Percentiles rank a stretch among this genome's conserved stretches.
phyloP scores from a whole-genome alignment of 2,113 vertebrate genomes.

The Uropsilus gracilis region DNA sequence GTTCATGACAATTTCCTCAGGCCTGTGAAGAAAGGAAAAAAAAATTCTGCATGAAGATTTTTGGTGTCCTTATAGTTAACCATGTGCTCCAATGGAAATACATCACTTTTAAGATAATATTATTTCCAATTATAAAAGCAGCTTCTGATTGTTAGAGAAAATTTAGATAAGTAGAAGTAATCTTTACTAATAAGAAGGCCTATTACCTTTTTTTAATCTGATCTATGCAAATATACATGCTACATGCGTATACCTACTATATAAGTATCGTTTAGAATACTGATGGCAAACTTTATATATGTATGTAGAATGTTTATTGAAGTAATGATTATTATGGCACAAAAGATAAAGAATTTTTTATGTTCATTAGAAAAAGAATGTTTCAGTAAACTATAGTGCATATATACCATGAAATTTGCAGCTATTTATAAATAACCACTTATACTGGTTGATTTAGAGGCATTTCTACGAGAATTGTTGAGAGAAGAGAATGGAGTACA shows the following conservation, averaged over 20 bases:
- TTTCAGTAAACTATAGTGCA: background rate
- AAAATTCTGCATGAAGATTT: background rate
- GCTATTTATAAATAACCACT: background rate
- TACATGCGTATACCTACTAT: background rate
- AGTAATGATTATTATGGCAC: background rate
- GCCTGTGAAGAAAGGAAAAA: background rate
- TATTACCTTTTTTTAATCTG: background rate
- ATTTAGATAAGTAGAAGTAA: background rate
- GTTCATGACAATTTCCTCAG: slow-evolving; percentile 49
- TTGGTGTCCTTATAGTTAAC: background rate
- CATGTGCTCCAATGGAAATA: background rate
- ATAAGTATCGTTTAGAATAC: background rate
- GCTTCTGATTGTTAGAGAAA: background rate
- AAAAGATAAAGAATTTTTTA: background rate
- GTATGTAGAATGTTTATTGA: background rate
- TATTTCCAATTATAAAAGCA: slow-evolving; percentile 4
- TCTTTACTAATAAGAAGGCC: background rate
- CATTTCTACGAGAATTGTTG: background rate
- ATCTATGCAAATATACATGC: background rate
- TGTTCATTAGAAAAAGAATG: background rate
- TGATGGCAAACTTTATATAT: slow-evolving; percentile 21
- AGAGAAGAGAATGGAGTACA: background rate
- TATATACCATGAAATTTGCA: background rate
- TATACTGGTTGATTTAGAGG: background rate
- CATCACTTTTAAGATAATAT: background rate